Conservation (phyloP, 2,888 invertebrate genomes). For the Bhutanitis thaidina region DNA sequence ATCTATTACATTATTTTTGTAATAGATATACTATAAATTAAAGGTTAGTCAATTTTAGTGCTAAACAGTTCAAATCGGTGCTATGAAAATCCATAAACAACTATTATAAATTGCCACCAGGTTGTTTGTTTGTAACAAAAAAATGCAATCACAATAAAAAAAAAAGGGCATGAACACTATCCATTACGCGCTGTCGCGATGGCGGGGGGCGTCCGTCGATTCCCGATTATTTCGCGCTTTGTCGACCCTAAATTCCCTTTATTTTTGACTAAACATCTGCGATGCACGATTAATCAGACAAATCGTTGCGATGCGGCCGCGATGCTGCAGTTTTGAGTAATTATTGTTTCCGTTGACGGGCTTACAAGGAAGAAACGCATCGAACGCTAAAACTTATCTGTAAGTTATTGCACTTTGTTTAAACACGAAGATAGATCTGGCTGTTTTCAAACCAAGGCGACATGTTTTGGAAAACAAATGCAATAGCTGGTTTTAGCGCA, state of each 20-base stretch:
- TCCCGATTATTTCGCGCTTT: constrained; percentile 33
- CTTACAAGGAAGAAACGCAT: neutral
- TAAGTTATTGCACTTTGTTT: neutral
- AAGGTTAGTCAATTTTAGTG: neutral
- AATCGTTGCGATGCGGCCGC: constrained; percentile 27
- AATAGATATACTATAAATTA: neutral
- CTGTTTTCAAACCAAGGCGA: too few species aligned
- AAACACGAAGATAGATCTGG: too few species aligned
- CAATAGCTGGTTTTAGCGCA: too few species aligned
- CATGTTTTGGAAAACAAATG: too few species aligned
- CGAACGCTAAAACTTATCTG: neutral
- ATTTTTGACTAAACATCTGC: constrained; percentile 48
- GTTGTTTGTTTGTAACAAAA: constrained; percentile 16
- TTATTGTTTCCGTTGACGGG: constrained; percentile 17
- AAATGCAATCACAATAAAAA: constrained; percentile 27
- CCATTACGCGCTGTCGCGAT: constrained; percentile 35
- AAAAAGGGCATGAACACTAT: constrained; percentile 47
- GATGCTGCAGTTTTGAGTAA: constrained; percentile 23
- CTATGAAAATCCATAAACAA: constrained; percentile 7
- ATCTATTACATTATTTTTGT: too few species aligned
- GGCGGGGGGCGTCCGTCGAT: constrained; percentile 29
- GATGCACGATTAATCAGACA: constrained; percentile 41
- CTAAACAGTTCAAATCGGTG: neutral
- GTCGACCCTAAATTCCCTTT: constrained; percentile 34
- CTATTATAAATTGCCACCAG: constrained; percentile 15